A percentile compares a stretch with the other conserved stretches of the same genome.
These are phyloP conservation scores for Corythaeola cristata DNA, from an alignment of 2,113 vertebrate genomes.

Conservation along the genomic window DNA sequence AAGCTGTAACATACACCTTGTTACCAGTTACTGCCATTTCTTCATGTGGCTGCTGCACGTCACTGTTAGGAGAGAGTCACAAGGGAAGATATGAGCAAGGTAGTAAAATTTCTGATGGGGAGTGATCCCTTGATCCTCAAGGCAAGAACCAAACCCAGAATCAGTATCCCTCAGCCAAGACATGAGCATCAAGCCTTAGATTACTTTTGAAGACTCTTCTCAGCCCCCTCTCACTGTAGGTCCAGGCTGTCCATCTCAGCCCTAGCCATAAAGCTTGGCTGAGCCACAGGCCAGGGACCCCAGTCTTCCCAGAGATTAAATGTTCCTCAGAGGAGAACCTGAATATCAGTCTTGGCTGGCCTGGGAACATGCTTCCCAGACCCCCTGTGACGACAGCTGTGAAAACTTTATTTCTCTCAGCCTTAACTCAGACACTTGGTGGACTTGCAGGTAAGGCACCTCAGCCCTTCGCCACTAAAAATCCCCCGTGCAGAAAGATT, in stretches of 20 bases:
- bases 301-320: neutral
- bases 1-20: fast-evolving
- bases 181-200: neutral
- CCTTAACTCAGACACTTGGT: neutral
- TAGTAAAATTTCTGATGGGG: neutral
- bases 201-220: neutral
- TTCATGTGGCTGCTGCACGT: neutral
- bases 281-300: neutral
- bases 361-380: neutral
- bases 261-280: neutral
- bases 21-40: neutral
- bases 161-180: neutral
- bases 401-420: neutral
- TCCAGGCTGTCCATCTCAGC: neutral
- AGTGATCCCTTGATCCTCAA: fast-evolving
- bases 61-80: neutral
- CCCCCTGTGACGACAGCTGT: fast-evolving
- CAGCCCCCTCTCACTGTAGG: fast-evolving
- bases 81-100: neutral
- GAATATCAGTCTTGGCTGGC: neutral
- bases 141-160: neutral
- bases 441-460: neutral
- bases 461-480: neutral
- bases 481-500: neutral
- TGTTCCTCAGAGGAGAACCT: neutral